A percentile compares a stretch with the other conserved stretches of the same genome.
These are phyloP conservation scores for Agrypnia vestita DNA, from an alignment of 1,140 invertebrate species.

Conservation along the genomic window DNA sequence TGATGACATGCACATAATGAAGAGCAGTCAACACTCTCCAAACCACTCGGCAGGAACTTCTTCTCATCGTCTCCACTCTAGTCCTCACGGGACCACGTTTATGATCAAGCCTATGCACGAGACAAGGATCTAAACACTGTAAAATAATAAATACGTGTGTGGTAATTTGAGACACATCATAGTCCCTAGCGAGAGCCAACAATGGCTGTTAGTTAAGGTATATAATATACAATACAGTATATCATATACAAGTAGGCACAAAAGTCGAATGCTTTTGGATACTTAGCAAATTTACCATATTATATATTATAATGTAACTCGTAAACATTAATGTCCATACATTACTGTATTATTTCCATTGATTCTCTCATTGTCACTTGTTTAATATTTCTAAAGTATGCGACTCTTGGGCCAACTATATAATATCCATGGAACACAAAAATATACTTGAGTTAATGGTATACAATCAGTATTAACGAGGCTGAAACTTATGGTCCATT, in stretches of 20 bases:
- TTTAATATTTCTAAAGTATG: slow-evolving; percentile 5
- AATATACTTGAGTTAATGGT: slow-evolving; percentile 44
- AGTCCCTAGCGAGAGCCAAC: slow-evolving; percentile 4
- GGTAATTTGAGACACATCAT: slow-evolving; percentile 37
- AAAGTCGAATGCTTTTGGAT: not conserved
- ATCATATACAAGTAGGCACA: slow-evolving; percentile 12
- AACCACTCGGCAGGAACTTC: slow-evolving; percentile 34
- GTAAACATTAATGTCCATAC: not conserved
- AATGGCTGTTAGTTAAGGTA: slow-evolving; percentile 17
- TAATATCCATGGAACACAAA: slow-evolving; percentile 33
- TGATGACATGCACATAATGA: slow-evolving; percentile 29
- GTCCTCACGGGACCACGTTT: slow-evolving; percentile 44
- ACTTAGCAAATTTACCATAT: not conserved
- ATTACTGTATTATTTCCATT: not conserved
- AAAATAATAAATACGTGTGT: not conserved
- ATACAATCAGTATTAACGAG: slow-evolving; percentile 60
- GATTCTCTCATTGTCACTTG: not conserved
- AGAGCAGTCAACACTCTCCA: slow-evolving; percentile 33
- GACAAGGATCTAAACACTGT: slow-evolving; percentile 55
- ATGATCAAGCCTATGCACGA: slow-evolving; percentile 54
- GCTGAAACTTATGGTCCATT: slow-evolving; percentile 59
- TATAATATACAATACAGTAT: slow-evolving; percentile 11
- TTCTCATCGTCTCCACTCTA: slow-evolving; percentile 23
- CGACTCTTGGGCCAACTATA: slow-evolving; percentile 44
- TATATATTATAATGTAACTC: not conserved